These are phyloP conservation scores for Macroteleia sp. DNA, from an alignment of 2,888 invertebrate genomes.

Conservation along the genomic window DNA sequence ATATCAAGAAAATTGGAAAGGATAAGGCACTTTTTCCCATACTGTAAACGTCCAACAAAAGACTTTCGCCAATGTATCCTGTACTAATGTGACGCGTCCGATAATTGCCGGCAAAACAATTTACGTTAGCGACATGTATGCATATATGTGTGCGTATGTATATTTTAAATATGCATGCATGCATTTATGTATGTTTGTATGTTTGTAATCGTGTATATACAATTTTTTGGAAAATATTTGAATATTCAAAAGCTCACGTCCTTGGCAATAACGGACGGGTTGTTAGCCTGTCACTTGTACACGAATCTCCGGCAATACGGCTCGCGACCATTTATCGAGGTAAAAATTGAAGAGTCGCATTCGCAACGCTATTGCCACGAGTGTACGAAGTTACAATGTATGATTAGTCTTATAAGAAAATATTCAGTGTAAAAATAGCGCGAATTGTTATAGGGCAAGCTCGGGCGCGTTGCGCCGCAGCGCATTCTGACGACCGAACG, in stretches of 20 bases:
- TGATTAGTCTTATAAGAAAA: slow-evolving; percentile 74
- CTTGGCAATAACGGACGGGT: slow-evolving; percentile 21
- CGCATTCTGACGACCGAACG: slow-evolving; percentile 36
- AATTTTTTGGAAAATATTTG: slow-evolving; percentile 12
- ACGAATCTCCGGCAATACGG: slow-evolving; percentile 6
- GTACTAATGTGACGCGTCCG: slow-evolving; percentile 9
- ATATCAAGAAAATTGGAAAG: not conserved
- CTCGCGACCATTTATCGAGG: too few relatives aligned
- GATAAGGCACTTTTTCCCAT: slow-evolving; percentile 43
- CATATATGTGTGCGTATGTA: too few relatives aligned
- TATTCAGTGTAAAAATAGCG: slow-evolving; percentile 82
- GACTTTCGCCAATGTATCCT: slow-evolving; percentile 1
- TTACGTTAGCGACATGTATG: not conserved
- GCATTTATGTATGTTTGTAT: too few relatives aligned
- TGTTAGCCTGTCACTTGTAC: slow-evolving; percentile 4
- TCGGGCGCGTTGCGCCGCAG: slow-evolving; percentile 56
- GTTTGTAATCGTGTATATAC: too few relatives aligned
- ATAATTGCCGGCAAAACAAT: slow-evolving; percentile 12
- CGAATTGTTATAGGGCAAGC: slow-evolving; percentile 73
- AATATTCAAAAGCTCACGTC: slow-evolving; percentile 33
- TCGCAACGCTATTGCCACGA: slow-evolving; percentile 29
- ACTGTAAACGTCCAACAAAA: slow-evolving; percentile 12
- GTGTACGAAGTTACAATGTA: slow-evolving; percentile 54
- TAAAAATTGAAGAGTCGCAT: slow-evolving; percentile 44
- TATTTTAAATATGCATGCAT: too few relatives aligned